Base-by-base conservation (phyloP, 2,797 vertebrate genomes). In the Dendrocincla tyrannina region DNA sequence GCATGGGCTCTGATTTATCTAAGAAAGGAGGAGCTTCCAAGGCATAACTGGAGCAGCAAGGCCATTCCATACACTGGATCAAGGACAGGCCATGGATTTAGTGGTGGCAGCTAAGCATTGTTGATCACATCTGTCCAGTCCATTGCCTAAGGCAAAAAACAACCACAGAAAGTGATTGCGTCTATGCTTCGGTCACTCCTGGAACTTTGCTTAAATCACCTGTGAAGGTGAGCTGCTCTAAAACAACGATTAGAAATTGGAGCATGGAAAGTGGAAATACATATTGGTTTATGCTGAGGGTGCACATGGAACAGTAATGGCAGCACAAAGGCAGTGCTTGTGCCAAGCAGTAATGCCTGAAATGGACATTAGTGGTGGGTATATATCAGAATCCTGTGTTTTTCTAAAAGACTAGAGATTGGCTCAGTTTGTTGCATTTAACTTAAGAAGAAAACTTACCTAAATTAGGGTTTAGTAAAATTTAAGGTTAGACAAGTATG, bases 351-450 rank as follows among this genome's bases (percentile, higher is more conserved):
- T 15, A 70, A 44, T 15, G 10, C 2, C 7, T 46, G 20, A 55
- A 88, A 42, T 0, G 0, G 8, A 13, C 47, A 7, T 11, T 8
- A 41, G 13, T 6, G 11, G 23, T 25, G 13, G 2, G 6, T 46
- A 9, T 16, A 32, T 0, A 4, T n/a, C 25, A 35, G 39, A 89
- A 63, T 1, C 17, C 17, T 35, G 9, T 23, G 32, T 27, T 70
- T 69, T 73, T n/a, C 39, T 80, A 27, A 62, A 82, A 50, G 18
- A 16, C 13, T 25, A 22, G 13, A 4, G 5, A 37, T 50, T 50
- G 9, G 6, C 10, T 73, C 11, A 14, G 5, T 41, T 66, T n/a
- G 69, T 73, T 62, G 14, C 13, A 46, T 77, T 41, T 55, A 50
- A 47, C 0, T 74, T 77, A n/a, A 5, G 10, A 88, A 39, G 16